Evolutionary conservation across 2,113 vertebrate genomes (phyloP), one percentile per base, ranked within the genome.

Genomic region (Climacteris rufus): DNA sequence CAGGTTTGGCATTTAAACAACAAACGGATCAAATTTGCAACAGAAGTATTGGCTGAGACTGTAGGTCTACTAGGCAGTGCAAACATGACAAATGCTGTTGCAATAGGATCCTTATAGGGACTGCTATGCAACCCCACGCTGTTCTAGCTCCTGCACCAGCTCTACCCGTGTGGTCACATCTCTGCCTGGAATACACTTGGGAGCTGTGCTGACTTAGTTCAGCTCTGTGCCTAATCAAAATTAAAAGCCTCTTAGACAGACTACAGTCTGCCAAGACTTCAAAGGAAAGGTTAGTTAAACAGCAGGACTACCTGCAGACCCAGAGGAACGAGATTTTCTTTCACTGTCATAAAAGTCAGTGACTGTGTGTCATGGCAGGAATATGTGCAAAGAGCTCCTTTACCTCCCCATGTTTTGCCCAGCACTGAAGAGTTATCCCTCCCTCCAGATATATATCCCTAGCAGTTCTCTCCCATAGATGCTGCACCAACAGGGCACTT

Each of bases 201-300:
- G 64, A 93, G 59, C 91, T 72, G 45, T 2, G 49, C 68, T 87
- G 88, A 22, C 65, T 92, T 42, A 42, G 30, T 33, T 72, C 78
- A 90, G 85, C 68, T 50, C 88, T 42, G 35, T 49, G 79, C 83
- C 71, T 92, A 63, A 94, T 90, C 64, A 95, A 90, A 92, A 94
- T 7, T 52, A 89, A 95, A 94, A 92, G 82, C 71, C 72, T 94
- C 92, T 94, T 83, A 65, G 21, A 61, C 72, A 11, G 50, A 33
- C 47, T 54, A 56, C 44, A 21, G 42, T 13, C 59, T 88, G 71
- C 79, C 71, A 86, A 42, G 74, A 96, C 75, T 93, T 92, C 95
- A 95, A 94, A 96, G 88, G 52, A 70, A 80, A 83, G 87, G 84
- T 91, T 81, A 66, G 68, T 90, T 83, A 86, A 88, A 94, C 68